phyloP scores from a whole-genome alignment of 2,888 invertebrate genomes.

The Lithophane semibrunnea region DNA sequence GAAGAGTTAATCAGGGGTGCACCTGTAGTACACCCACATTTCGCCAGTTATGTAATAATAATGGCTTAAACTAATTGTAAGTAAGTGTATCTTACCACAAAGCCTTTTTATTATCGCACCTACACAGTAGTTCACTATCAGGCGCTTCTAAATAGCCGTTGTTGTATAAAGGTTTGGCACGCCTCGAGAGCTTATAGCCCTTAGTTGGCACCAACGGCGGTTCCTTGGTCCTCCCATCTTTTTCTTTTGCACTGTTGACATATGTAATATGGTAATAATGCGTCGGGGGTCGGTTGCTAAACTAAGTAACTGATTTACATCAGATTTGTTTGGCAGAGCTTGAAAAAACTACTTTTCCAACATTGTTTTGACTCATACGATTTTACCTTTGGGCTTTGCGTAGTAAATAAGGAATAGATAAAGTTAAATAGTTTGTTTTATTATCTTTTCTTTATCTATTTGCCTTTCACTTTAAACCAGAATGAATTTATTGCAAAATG shows the following conservation, averaged over 20 bases:
- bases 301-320: not conserved
- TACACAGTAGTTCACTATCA: conserved; percentile 94
- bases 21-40: not conserved
- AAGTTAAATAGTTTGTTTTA: not conserved
- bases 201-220: conserved; percentile 60
- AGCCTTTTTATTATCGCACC: conserved; percentile 94
- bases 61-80: not conserved
- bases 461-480: not conserved
- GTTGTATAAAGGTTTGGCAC: conserved; percentile 93
- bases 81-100: conserved; percentile 90
- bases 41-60: not conserved
- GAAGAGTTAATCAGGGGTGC: not conserved
- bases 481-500: not conserved
- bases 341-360: not conserved
- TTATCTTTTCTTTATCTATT: conserved; percentile 25
- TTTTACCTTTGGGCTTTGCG: not conserved
- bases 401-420: conserved; percentile 27
- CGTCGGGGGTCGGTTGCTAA: not conserved
- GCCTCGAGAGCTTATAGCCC: conserved; percentile 79
- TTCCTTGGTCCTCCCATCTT: conserved; percentile 58
- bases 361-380: not conserved
- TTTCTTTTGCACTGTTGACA: conserved; percentile 57
- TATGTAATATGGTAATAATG: not conserved
- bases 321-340: not conserved
- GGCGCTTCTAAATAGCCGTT: conserved; percentile 95